A percentile compares a stretch with the other conserved stretches of the same genome.
Conservation (phyloP, 2,113 vertebrate genomes). For the Siniperca knerii region DNA sequence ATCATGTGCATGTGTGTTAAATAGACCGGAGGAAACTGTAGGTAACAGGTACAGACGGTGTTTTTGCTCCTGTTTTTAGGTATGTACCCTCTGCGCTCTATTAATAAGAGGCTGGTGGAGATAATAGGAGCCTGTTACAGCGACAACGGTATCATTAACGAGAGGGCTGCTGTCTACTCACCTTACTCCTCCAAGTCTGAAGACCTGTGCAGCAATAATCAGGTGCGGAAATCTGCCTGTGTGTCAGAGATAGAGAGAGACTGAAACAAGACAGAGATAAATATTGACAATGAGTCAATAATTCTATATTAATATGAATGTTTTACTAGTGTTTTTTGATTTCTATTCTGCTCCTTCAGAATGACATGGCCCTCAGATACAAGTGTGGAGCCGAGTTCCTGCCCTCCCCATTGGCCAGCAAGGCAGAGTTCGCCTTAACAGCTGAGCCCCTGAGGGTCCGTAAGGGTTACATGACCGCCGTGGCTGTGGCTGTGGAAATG, state of each 20-base stretch:
- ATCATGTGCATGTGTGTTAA: background rate
- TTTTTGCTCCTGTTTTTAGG: constrained; percentile 52
- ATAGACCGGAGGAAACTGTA: background rate
- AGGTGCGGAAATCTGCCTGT: constrained; percentile 50
- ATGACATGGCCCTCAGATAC: constrained; percentile 61
- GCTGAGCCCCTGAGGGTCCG: constrained; percentile 50
- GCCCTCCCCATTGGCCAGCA: constrained; percentile 93
- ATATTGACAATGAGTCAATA: background rate
- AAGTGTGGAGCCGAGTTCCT: constrained; percentile 93
- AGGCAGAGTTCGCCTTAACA: constrained; percentile 75
- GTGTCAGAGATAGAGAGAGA: background rate
- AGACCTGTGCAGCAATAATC: constrained; percentile 62
- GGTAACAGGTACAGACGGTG: background rate
- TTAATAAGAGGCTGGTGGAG: constrained; percentile 87
- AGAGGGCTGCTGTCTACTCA: constrained; percentile 84
- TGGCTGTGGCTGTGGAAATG: constrained; percentile 89
- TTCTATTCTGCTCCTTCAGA: constrained; percentile 23
- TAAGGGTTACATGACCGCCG: constrained; percentile 86
- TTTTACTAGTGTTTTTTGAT: rapidly evolving
- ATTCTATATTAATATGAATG: background rate
- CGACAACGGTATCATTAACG: constrained; percentile 56
- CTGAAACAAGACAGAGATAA: background rate
- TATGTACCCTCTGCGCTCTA: constrained; percentile 87
- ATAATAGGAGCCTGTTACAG: constrained; percentile 90
- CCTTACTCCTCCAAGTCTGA: constrained; percentile 85